Percentiles rank a stretch among this genome's conserved stretches.
Conservation (phyloP, 2,797 vertebrate genomes). For the Xyrichtys novacula region DNA sequence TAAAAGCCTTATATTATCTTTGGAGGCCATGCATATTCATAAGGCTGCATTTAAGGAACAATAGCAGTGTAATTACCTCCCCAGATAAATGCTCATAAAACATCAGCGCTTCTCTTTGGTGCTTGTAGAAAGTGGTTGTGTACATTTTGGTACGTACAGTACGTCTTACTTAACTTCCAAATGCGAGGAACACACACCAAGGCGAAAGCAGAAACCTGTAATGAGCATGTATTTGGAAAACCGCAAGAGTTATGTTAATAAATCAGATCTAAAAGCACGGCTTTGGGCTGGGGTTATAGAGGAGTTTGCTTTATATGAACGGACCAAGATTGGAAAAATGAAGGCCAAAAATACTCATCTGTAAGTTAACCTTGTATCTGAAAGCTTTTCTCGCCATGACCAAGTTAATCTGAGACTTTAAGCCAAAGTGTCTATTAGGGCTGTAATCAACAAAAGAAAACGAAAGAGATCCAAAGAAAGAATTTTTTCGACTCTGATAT, state of each 20-base stretch:
- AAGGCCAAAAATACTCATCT: neutral
- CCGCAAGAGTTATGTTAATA: neutral
- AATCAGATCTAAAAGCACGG: neutral
- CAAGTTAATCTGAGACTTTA: too few species aligned
- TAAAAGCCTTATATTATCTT: conserved; percentile 50
- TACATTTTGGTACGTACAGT: conserved; percentile 21
- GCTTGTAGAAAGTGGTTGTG: conserved; percentile 6
- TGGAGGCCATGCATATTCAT: conserved; percentile 42
- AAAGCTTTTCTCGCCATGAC: too few species aligned
- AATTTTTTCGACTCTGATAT: too few species aligned
- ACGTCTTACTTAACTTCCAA: conserved; percentile 1
- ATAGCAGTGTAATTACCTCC: conserved; percentile 45
- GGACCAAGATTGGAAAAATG: neutral
- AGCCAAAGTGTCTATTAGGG: too few species aligned
- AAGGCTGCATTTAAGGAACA: conserved; percentile 50
- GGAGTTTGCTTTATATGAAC: neutral
- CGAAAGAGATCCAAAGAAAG: too few species aligned
- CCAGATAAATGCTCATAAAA: conserved; percentile 45
- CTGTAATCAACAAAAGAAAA: too few species aligned
- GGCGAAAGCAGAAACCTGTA: neutral
- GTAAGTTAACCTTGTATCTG: neutral
- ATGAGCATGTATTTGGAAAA: neutral
- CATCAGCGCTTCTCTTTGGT: conserved; percentile 14
- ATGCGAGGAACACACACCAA: neutral
- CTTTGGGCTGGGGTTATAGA: neutral